Conservation (phyloP, 2,113 vertebrate species). For the Halcyon senegalensis region DNA sequence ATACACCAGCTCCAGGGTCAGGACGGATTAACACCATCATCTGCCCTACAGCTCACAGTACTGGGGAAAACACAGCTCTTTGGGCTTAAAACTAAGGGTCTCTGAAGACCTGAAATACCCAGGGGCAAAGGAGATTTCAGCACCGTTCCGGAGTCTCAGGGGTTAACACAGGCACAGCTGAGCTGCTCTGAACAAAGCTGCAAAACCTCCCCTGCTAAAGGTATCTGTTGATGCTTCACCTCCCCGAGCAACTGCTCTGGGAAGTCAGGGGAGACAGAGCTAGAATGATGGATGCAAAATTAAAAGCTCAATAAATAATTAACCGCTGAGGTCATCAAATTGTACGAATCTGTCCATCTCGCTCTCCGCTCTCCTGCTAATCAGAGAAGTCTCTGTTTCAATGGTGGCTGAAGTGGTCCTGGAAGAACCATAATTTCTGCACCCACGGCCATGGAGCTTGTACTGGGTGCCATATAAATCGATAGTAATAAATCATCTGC, state of each 20-base stretch:
- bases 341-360: neutral
- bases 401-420: neutral
- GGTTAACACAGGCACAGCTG: neutral
- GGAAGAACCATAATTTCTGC: neutral
- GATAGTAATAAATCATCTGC: neutral
- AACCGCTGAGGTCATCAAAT: neutral
- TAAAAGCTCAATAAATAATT: slow-evolving; percentile 50
- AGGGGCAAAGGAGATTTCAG: neutral
- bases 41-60: neutral
- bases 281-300: slow-evolving; percentile 30
- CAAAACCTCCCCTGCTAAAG: neutral
- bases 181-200: neutral
- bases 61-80: neutral
- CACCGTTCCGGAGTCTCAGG: neutral
- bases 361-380: neutral
- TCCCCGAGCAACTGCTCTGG: neutral
- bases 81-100: neutral
- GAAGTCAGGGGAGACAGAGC: neutral
- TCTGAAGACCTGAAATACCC: neutral
- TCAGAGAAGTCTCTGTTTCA: neutral
- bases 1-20: neutral
- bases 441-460: neutral
- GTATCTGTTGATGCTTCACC: neutral
- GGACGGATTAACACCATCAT: neutral
- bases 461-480: neutral